Percentiles rank a stretch among this genome's conserved stretches.
Evolutionary conservation across 2,797 vertebrate species (phyloP).

Genomic region (Melanogrammus aeglefinus): DNA sequence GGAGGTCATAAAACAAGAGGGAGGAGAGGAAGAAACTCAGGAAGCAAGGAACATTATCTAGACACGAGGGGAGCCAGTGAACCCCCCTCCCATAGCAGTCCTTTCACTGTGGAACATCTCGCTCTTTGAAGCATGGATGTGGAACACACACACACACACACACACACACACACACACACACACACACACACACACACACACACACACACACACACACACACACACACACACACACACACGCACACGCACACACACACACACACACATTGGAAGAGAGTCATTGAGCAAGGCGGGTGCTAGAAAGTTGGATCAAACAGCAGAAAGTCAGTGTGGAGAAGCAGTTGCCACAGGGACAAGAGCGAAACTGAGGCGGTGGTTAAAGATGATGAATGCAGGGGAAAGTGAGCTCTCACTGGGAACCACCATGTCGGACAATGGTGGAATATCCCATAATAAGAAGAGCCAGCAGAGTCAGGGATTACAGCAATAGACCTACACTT

Average conservation of each 20-base stretch:
- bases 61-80: neutral
- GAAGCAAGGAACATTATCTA: constrained; percentile 5
- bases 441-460: constrained; percentile 38
- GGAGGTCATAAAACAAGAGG: neutral
- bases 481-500: constrained; percentile 21
- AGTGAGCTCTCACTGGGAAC: constrained; percentile 42
- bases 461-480: constrained; percentile 48
- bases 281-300: neutral
- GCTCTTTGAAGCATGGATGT: constrained; percentile 20
- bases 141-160: constrained; percentile 11
- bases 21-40: constrained; percentile 2
- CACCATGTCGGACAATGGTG: constrained; percentile 50
- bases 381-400: constrained; percentile 50
- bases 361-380: constrained; percentile 43
- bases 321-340: constrained; percentile 22
- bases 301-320: too few species aligned
- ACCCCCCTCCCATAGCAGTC: too few species aligned
- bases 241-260: neutral
- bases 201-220: neutral
- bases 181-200: constrained; percentile 9
- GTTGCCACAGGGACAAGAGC: constrained; percentile 35
- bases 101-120: neutral
- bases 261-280: neutral
- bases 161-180: constrained; percentile 13
- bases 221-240: neutral